Conservation (phyloP, 2,113 vertebrate species). For the Pycnonotus jocosus region DNA sequence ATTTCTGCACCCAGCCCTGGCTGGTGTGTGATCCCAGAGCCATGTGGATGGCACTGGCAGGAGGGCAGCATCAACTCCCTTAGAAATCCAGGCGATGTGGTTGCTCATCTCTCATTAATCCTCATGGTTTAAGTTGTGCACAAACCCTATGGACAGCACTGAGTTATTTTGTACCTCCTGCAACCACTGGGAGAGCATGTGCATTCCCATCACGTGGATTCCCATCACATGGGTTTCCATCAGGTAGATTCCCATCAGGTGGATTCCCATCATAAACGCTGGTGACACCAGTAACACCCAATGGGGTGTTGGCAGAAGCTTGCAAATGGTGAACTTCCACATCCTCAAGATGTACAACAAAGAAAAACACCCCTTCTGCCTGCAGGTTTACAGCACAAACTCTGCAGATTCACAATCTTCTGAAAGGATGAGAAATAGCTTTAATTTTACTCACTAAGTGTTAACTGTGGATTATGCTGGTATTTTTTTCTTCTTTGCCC, state of each 20-base stretch:
- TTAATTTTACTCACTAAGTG: neutral
- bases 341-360: neutral
- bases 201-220: neutral
- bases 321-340: neutral
- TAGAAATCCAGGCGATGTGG: rapidly evolving
- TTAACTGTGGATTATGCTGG: neutral
- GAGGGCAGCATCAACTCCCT: too few species aligned
- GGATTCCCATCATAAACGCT: rapidly evolving
- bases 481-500: neutral
- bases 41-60: neutral
- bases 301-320: neutral
- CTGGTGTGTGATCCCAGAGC: rapidly evolving
- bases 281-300: neutral
- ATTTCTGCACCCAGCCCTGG: neutral
- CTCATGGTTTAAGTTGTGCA: rapidly evolving
- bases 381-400: neutral
- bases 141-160: rapidly evolving
- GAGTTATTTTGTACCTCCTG: neutral
- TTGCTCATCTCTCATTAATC: neutral
- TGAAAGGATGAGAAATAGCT: neutral
- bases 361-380: neutral
- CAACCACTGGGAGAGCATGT: rapidly evolving
- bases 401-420: neutral
- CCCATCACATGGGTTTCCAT: too few species aligned
- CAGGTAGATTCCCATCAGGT: rapidly evolving